A percentile compares a stretch with the other conserved stretches of the same genome.
phyloP scores from a whole-genome alignment of 2,113 vertebrate species.

The Henicopernis longicauda region DNA sequence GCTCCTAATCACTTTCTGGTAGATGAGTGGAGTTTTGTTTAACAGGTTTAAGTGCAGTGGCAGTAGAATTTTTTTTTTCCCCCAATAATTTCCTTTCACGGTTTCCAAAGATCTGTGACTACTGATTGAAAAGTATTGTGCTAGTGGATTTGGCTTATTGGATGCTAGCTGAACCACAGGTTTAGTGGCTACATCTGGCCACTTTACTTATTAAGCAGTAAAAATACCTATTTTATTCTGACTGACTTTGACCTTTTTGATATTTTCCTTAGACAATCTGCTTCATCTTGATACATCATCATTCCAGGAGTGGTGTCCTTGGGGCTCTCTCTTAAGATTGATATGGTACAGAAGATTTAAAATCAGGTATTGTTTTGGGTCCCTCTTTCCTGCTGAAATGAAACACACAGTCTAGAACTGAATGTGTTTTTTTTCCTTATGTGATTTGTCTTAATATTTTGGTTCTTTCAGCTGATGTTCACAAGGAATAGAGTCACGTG shows the following conservation, averaged over 20 bases:
- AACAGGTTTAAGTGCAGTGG: background rate
- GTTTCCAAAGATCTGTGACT: background rate
- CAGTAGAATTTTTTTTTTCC: background rate
- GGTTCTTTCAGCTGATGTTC: slow-evolving; percentile 96
- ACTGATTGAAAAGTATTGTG: background rate
- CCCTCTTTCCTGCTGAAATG: background rate
- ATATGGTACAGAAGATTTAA: slow-evolving; percentile 81
- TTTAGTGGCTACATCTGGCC: background rate
- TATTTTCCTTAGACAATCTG: slow-evolving; percentile 75
- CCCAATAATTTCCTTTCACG: background rate
- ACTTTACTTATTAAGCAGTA: background rate
- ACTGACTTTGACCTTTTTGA: slow-evolving; percentile 56
- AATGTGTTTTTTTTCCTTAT: background rate
- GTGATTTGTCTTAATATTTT: slow-evolving; percentile 56
- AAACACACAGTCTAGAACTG: background rate
- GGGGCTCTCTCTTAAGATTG: slow-evolving; percentile 70
- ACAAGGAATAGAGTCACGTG: slow-evolving; percentile 99
- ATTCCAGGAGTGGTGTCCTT: slow-evolving; percentile 70
- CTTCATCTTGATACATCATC: slow-evolving; percentile 72
- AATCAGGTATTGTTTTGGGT: slow-evolving; percentile 73
- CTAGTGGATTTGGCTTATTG: background rate
- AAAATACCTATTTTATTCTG: slow-evolving; percentile 1
- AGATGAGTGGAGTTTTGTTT: background rate
- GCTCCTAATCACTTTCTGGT: background rate
- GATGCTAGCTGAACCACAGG: background rate